Conservation (phyloP, 2,113 vertebrate species). For the Corythornis cristatus region DNA sequence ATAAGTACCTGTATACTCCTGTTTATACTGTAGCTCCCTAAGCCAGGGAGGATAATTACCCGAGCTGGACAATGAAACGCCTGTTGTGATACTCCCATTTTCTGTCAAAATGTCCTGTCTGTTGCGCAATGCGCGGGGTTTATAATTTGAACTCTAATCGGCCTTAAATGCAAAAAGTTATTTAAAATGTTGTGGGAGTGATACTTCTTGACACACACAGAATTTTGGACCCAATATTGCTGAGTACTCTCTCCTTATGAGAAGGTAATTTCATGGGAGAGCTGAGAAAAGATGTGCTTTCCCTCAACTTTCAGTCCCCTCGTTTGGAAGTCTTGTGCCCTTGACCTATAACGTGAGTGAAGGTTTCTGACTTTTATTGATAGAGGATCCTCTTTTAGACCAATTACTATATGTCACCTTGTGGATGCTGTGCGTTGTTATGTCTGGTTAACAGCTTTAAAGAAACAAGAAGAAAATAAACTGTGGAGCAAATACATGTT, state of each 20-base stretch:
- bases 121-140: not conserved
- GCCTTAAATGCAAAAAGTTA: not conserved
- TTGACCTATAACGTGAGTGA: not conserved
- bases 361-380: slow-evolving; percentile 24
- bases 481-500: not conserved
- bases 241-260: not conserved
- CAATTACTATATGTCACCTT: not conserved
- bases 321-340: not conserved
- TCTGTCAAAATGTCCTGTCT: accelerated
- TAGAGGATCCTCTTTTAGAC: not conserved
- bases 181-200: not conserved
- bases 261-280: not conserved
- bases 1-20: not conserved
- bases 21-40: not conserved
- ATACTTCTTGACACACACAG: not conserved
- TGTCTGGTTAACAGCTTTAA: not conserved
- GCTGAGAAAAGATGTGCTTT: not conserved
- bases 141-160: not conserved
- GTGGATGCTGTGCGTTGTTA: not conserved
- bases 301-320: not conserved
- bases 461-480: not conserved
- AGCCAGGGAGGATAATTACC: not conserved
- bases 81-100: not conserved
- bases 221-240: not conserved
- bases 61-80: not conserved